Base-by-base conservation (phyloP, 1,140 invertebrate species). In the Diorhabda elongata region DNA sequence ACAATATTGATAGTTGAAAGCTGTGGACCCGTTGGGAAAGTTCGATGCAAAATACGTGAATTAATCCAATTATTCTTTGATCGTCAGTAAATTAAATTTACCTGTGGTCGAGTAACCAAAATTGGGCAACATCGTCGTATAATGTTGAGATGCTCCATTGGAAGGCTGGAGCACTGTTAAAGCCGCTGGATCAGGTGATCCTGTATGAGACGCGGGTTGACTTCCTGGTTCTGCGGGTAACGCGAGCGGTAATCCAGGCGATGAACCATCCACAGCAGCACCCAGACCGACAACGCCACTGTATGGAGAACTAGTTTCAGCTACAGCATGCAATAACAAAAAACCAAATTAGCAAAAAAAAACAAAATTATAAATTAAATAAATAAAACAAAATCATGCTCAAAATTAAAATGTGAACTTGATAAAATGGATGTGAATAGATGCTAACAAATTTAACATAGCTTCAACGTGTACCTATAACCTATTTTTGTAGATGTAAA, bases 81-180 rank as follows among this genome's bases (percentile, higher is more conserved):
- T 26, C 26, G 26, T 26, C 26, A 26, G 26, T 26, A 26, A 26
- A 11, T 42, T 60, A 52, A 67, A 66, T 45, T 85, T 84, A 89
- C 89, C 89, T 86, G 89, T 84, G 56, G 88, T 84, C 52, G 88
- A 83, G 79, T 90, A 91, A 79, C 88, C 87, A 79, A 91, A 90
- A 85, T 88, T 89, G 61, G 89, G 89, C 70, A 91, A 83, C 85
- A 90, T 88, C 69, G 88, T 85, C 58, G 88, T 87, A 79, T 84
- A 78, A 82, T 84, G 75, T 71, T 81, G 78, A 8, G 78, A 74
- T 42, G 78, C 70, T 63, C 80, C 81, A 69, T 78, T 80, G 73
- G 83, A 84, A 65, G 85, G 84, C 75, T 86, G 85, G 64, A 85
- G 79, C 68, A 85, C 84, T 70, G 84, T 86, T 65, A 86, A 80